Conservation (phyloP, 2,113 vertebrate genomes). For the Noturus placidus region DNA sequence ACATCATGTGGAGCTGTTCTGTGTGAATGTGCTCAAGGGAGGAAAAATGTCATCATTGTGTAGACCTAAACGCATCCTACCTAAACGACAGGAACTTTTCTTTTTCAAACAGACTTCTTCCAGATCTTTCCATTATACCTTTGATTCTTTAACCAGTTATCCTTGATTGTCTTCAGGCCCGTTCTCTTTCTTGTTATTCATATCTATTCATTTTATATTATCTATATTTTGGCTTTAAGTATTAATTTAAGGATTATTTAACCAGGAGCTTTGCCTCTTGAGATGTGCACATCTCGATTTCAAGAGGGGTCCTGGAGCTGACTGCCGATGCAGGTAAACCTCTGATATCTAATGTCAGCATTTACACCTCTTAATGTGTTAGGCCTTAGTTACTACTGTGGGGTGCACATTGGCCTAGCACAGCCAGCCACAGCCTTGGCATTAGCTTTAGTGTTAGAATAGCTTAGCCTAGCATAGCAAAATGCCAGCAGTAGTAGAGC, state of each 20-base stretch:
- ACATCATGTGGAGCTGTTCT: conserved; percentile 32
- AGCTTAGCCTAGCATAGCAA: conserved; percentile 41
- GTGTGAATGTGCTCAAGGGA: conserved; percentile 40
- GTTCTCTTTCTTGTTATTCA: conserved; percentile 61
- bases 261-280: conserved; percentile 69
- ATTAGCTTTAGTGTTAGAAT: conserved; percentile 25
- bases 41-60: conserved; percentile 35
- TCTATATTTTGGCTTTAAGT: conserved; percentile 63
- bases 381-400: conserved; percentile 33
- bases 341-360: conserved; percentile 66
- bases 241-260: conserved; percentile 70
- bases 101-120: conserved; percentile 46
- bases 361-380: conserved; percentile 58
- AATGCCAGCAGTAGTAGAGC: conserved; percentile 32
- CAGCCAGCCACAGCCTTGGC: conserved; percentile 34
- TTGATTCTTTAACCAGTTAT: conserved; percentile 60
- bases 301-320: conserved; percentile 68
- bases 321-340: conserved; percentile 63
- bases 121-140: conserved; percentile 51
- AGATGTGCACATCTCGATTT: conserved; percentile 69
- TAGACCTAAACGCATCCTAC: conserved; percentile 13
- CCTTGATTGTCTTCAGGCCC: conserved; percentile 60
- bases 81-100: conserved; percentile 41
- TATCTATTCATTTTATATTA: conserved; percentile 62
- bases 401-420: conserved; percentile 25